These are phyloP conservation scores for Eospalax fontanierii DNA, from an alignment of 2,797 vertebrate species.

Conservation along the genomic window DNA sequence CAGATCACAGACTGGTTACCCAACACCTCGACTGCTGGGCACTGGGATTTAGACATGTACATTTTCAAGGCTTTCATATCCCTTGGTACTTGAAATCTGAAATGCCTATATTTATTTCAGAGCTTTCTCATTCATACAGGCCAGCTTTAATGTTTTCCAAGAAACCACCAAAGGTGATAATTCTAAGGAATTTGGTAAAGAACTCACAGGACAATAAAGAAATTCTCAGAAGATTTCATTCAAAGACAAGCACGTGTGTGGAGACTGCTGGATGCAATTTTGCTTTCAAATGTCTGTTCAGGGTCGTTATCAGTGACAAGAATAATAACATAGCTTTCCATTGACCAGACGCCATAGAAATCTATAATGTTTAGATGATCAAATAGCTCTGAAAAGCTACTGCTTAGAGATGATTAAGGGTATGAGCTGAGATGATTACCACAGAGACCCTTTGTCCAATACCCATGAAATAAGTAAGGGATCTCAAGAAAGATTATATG, in stretches of 20 bases:
- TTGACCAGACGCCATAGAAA: conserved; percentile 49
- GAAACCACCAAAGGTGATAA: conserved; percentile 57
- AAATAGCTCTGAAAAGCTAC: conserved; percentile 1
- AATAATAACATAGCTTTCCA: conserved; percentile 62
- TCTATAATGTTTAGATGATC: conserved; percentile 46
- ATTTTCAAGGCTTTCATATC: conserved; percentile 15
- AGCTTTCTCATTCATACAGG: background rate
- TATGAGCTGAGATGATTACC: background rate
- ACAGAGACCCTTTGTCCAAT: conserved; percentile 18
- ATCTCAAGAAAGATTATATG: background rate
- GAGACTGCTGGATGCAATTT: conserved; percentile 36
- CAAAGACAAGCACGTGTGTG: background rate
- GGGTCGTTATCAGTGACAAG: conserved; percentile 62
- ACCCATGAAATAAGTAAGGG: background rate
- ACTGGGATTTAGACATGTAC: background rate
- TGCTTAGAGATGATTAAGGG: conserved; percentile 44
- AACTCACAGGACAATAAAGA: conserved; percentile 28
- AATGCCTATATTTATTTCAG: conserved; percentile 27
- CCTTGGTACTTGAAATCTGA: conserved; percentile 60
- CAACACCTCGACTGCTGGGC: accelerated
- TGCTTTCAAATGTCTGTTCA: conserved; percentile 39
- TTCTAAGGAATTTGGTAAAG: conserved; percentile 54
- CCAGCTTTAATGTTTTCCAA: conserved; percentile 64
- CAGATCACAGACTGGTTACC: accelerated
- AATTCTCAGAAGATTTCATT: conserved; percentile 61